These are phyloP conservation scores for Lithophane ornitopus DNA, from an alignment of 2,888 invertebrate species.

Conservation along the genomic window DNA sequence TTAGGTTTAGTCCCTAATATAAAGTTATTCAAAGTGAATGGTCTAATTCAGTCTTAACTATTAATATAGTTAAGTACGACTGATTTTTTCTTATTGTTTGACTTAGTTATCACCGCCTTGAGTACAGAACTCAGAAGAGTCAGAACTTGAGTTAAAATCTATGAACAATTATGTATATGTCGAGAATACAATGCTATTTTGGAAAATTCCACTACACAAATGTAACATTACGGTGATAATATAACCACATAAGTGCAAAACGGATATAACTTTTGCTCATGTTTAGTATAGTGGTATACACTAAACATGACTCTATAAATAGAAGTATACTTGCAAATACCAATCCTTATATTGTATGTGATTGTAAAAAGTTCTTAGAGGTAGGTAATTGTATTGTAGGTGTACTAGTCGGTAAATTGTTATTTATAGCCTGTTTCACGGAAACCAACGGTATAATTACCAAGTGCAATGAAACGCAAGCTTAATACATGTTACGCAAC, in stretches of 20 bases:
- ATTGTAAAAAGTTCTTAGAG: conserved; percentile 63
- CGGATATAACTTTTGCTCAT: background rate
- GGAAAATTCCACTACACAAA: background rate
- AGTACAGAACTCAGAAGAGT: too few relatives aligned
- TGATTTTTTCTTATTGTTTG: background rate
- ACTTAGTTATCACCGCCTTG: background rate
- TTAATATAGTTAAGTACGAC: too few relatives aligned
- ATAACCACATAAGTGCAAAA: too few relatives aligned
- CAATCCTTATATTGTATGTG: conserved; percentile 16
- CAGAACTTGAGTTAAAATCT: background rate
- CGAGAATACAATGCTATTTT: background rate
- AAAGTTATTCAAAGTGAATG: conserved; percentile 20
- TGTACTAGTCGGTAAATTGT: conserved; percentile 71
- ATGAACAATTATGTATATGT: background rate
- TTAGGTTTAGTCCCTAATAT: background rate
- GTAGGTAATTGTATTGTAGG: conserved; percentile 71
- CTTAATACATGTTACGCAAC: conserved; percentile 63
- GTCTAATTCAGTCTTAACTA: conserved; percentile 10
- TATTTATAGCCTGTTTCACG: conserved; percentile 73
- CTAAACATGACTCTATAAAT: conserved; percentile 8
- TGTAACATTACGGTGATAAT: background rate
- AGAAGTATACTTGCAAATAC: conserved; percentile 18
- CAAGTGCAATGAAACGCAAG: conserved; percentile 71
- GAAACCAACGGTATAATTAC: conserved; percentile 73
- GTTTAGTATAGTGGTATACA: conserved; percentile 28